phyloP scores from a whole-genome alignment of 2,113 vertebrate genomes.

The Amia ocellicauda region DNA sequence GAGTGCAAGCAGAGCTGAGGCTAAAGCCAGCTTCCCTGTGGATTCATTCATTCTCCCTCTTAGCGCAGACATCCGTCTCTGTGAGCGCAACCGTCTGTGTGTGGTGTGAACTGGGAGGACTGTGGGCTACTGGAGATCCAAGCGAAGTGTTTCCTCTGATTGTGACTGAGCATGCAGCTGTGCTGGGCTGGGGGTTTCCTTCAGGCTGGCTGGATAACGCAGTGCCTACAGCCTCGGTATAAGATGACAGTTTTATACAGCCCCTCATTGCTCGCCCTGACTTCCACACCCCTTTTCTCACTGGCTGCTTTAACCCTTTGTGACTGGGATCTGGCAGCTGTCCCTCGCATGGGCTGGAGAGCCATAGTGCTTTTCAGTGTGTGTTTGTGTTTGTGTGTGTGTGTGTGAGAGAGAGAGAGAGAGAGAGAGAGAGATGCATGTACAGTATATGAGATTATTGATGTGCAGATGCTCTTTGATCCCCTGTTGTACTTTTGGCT shows the following conservation, averaged over 20 bases:
- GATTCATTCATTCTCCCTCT: slow-evolving; percentile 60
- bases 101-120: slow-evolving; percentile 17
- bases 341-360: slow-evolving; percentile 22
- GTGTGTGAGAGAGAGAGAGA: slow-evolving; percentile 4
- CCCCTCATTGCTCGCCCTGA: slow-evolving; percentile 40
- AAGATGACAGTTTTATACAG: slow-evolving; percentile 56
- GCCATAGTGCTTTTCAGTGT: not conserved
- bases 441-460: too few relatives aligned
- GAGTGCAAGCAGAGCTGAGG: slow-evolving; percentile 46
- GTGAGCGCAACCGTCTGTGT: slow-evolving; percentile 26
- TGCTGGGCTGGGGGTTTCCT: too few relatives aligned
- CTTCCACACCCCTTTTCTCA: slow-evolving; percentile 54
- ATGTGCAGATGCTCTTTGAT: too few relatives aligned
- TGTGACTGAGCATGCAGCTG: slow-evolving; percentile 36
- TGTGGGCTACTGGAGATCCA: slow-evolving; percentile 17
- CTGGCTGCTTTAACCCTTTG: slow-evolving; percentile 39
- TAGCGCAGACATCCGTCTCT: slow-evolving; percentile 45
- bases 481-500: too few relatives aligned
- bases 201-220: slow-evolving; percentile 53
- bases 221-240: slow-evolving; percentile 45
- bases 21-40: slow-evolving; percentile 42
- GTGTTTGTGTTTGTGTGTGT: slow-evolving; percentile 15
- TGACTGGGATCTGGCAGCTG: slow-evolving; percentile 40
- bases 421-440: slow-evolving; percentile 1
- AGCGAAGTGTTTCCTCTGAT: slow-evolving; percentile 53